Conservation (phyloP, 2,888 invertebrate species). For the Drosophila bunnanda region DNA sequence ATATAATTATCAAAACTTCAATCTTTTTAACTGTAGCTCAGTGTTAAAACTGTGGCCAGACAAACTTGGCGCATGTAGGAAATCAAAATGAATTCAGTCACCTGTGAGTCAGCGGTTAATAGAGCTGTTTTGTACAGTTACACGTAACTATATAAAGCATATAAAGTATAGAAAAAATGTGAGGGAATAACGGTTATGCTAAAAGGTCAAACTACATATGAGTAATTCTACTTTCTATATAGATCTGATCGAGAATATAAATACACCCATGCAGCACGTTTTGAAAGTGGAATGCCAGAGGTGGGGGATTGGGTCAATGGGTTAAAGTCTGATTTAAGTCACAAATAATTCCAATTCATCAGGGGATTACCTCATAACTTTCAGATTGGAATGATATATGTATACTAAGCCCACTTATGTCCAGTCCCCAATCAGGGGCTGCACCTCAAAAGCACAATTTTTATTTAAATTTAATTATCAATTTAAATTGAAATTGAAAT, state of each 20-base stretch:
- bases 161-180: conserved; percentile 1
- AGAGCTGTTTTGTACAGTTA: conserved; percentile 40
- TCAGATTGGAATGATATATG: conserved; percentile 7
- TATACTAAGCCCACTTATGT: background rate
- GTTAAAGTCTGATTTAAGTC: conserved; percentile 1
- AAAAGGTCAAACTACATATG: conserved; percentile 42
- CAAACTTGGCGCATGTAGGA: conserved; percentile 32
- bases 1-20: background rate
- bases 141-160: conserved; percentile 4
- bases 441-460: conserved; percentile 46
- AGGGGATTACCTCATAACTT: conserved; percentile 27
- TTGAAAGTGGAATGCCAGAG: conserved; percentile 15
- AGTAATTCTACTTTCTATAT: conserved; percentile 35
- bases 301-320: conserved; percentile 25
- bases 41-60: conserved; percentile 16
- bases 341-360: conserved; percentile 4
- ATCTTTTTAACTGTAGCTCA: background rate
- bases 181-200: conserved; percentile 29
- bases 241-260: conserved; percentile 5
- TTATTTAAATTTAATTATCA: conserved; percentile 67
- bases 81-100: conserved; percentile 27
- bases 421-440: conserved; percentile 24
- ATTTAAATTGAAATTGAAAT: conserved; percentile 65
- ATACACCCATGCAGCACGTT: conserved; percentile 19
- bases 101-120: conserved; percentile 36